Evolutionary conservation across 2,797 vertebrate genomes (phyloP), one percentile per base, ranked within the genome.

Genomic region (Aldrovandia affinis): DNA sequence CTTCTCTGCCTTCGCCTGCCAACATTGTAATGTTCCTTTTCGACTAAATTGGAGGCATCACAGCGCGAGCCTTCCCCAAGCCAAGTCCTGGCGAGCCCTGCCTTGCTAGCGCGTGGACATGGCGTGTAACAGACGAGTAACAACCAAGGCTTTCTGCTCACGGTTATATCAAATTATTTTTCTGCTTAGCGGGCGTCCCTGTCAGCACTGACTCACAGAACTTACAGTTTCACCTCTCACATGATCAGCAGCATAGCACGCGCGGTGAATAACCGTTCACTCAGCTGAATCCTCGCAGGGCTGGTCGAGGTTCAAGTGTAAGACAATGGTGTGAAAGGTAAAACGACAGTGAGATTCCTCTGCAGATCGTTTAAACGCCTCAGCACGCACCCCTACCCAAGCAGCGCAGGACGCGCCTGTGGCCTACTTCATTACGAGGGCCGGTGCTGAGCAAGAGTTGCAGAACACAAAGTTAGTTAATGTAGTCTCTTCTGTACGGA

Each of bases 71-170:
- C 73, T 63, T 68, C 57, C 47, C 79, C 57, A 54, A 85, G 88
- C 83, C 82, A 83, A 89, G 88, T 83, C 59, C 50, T 68, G 0
- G 20, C 77, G 80, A 84, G 82, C 87, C 83, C 86, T 83, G 77
- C 87, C 79, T 52, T 82, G 65, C 59, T 78, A 85, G 81, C 36
- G 80, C 80, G 39, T 81, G 73, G 68, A 70, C 68, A 61, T 79
- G 61, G 83, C 68, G 61, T 87, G 84, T 85, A 85, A 84, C 86
- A 79, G 89, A 87, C 85, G 2, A 47, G 83, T 85, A 57, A 8
- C n/a, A 87, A 88, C 86, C 80, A 86, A 90, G 86, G 80, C 84
- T 84, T 61, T 0, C 12, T 2, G 22, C 22, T 61, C 70, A 44
- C 36, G 70, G 70, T 44, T 39, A 10, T 25, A 2, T 44, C 0